phyloP scores from a whole-genome alignment of 2,113 vertebrate species.

The Lonchura striata region DNA sequence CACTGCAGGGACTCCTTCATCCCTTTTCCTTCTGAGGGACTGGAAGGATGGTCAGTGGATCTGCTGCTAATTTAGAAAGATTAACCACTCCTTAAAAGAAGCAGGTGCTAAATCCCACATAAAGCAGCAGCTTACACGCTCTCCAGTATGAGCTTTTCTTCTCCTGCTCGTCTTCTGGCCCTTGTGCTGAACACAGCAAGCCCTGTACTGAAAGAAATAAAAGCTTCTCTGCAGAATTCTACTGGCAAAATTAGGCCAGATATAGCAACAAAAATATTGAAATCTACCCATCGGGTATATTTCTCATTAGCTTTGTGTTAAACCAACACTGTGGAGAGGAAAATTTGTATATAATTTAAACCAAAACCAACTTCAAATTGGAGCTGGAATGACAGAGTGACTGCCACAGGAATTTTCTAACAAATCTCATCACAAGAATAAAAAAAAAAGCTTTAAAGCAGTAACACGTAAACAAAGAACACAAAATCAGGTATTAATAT shows the following conservation, averaged over 20 bases:
- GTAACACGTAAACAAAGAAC: background rate
- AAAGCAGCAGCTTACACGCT: background rate
- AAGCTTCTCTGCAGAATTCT: background rate
- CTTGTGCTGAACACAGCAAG: background rate
- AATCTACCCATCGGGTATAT: background rate
- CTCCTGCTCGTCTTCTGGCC: background rate
- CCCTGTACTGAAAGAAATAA: background rate
- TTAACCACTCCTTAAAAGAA: conserved; percentile 7
- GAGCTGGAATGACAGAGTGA: background rate
- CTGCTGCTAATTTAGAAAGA: conserved; percentile 9
- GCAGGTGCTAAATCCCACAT: background rate
- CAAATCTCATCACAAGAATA: background rate
- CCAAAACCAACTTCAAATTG: background rate
- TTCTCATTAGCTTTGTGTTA: background rate
- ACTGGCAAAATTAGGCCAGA: background rate
- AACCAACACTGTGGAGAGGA: background rate
- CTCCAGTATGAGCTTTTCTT: background rate
- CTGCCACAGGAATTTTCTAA: background rate
- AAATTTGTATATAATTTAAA: background rate
- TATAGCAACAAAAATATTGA: background rate
- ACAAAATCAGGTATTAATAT: background rate
- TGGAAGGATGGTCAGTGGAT: background rate
- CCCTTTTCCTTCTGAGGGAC: background rate
- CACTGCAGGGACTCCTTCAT: background rate
- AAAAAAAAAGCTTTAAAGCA: background rate